Evolutionary conservation across 2,113 vertebrate genomes (phyloP).

Genomic region (Picathartes gymnocephalus): DNA sequence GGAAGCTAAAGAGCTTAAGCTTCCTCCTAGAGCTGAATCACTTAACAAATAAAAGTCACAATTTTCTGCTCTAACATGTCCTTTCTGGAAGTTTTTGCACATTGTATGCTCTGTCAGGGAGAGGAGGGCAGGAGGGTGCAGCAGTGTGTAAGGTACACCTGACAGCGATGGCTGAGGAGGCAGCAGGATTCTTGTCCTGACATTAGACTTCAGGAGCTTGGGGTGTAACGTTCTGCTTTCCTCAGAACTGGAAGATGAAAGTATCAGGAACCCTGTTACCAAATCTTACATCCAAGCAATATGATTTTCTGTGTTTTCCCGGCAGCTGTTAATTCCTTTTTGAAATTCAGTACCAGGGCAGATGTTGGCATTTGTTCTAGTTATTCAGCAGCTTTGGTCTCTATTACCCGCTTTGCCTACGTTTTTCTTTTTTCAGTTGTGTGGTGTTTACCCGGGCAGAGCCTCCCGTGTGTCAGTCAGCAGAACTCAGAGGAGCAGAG

Average conservation of each 20-base stretch:
- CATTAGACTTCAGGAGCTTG: too few species aligned
- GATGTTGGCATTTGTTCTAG: not conserved
- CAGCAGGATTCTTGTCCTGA: not conserved
- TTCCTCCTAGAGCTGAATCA: not conserved
- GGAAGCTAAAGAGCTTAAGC: not conserved
- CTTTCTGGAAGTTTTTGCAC: not conserved
- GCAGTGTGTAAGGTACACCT: not conserved
- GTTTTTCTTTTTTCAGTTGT: not conserved
- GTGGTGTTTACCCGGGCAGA: not conserved
- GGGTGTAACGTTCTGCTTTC: not conserved
- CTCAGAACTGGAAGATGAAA: not conserved
- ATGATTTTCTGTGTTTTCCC: not conserved
- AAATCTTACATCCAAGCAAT: not conserved
- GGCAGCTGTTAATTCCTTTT: not conserved
- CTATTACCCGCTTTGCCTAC: not conserved
- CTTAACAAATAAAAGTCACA: not conserved
- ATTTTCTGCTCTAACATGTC: not conserved
- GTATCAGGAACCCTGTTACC: fast-evolving
- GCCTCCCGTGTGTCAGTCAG: not conserved
- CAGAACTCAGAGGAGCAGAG: not conserved
- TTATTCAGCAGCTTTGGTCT: not conserved
- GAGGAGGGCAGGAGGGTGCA: not conserved
- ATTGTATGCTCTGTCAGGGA: not conserved
- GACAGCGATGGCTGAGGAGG: not conserved
- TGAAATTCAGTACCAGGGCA: not conserved